phyloP scores from a whole-genome alignment of 2,797 vertebrate genomes.

The Enteromius treurensis region DNA sequence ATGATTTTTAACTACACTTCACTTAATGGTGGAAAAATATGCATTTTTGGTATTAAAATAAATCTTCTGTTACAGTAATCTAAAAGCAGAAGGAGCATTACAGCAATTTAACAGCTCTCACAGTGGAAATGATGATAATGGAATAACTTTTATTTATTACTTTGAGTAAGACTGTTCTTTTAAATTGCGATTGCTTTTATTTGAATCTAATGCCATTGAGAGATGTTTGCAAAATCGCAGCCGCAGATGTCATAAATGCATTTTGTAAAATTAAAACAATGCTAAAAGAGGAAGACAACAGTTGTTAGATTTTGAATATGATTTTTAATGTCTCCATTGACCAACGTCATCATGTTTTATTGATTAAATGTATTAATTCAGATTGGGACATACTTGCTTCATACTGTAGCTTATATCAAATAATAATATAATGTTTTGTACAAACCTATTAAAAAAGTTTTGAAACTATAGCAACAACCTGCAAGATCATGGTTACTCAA shows the following conservation, averaged over 20 bases:
- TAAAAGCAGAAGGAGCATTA: constrained; percentile 76
- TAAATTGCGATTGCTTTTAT: constrained; percentile 46
- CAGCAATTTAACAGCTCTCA: constrained; percentile 49
- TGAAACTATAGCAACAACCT: background rate
- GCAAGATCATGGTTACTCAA: background rate
- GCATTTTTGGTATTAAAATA: constrained; percentile 76
- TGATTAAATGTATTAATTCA: background rate
- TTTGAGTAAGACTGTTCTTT: constrained; percentile 30
- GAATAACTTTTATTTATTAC: constrained; percentile 60
- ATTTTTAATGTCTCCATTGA: background rate
- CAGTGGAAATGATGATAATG: constrained; percentile 48
- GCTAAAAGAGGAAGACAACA: constrained; percentile 2
- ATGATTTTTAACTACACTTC: constrained; percentile 79
- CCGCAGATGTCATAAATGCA: constrained; percentile 42
- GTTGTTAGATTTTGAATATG: background rate
- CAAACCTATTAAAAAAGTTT: background rate
- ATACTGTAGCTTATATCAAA: background rate
- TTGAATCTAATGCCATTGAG: constrained; percentile 58
- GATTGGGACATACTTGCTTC: background rate
- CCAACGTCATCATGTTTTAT: background rate
- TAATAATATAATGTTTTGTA: background rate
- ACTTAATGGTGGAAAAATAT: constrained; percentile 73
- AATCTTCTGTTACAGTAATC: constrained; percentile 71
- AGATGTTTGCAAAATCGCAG: constrained; percentile 62
- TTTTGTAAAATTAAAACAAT: constrained; percentile 1